A percentile compares a stretch with the other conserved stretches of the same genome.
phyloP scores from a whole-genome alignment of 1,140 invertebrate genomes.

The Tetramorium simillimum region DNA sequence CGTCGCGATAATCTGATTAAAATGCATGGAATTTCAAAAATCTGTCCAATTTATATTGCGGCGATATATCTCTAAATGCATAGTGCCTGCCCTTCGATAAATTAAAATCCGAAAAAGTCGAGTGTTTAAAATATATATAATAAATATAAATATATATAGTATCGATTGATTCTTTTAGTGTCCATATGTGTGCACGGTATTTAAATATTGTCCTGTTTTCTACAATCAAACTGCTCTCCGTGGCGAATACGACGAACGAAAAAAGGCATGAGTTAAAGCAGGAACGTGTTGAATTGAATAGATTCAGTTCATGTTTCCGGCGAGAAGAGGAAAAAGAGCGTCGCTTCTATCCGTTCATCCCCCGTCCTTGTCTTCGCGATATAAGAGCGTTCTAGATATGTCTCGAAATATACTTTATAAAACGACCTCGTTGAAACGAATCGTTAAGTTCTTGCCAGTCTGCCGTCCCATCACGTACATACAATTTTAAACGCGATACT shows the following conservation, averaged over 20 bases:
- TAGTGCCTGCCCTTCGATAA: background rate
- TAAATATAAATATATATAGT: too few relatives aligned
- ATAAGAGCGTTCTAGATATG: background rate
- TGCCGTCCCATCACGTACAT: too few relatives aligned
- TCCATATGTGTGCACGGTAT: background rate
- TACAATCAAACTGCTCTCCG: background rate
- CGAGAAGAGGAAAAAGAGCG: background rate
- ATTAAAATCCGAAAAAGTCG: background rate
- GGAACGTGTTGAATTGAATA: constrained; percentile 32
- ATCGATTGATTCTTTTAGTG: background rate
- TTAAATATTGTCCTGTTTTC: constrained; percentile 4
- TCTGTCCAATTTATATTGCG: background rate
- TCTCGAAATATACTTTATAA: background rate
- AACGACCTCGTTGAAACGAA: background rate
- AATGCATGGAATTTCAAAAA: constrained; percentile 32
- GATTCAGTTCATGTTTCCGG: constrained; percentile 11
- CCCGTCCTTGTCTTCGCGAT: background rate
- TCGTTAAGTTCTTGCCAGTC: background rate
- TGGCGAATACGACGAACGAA: background rate
- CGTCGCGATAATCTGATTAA: background rate
- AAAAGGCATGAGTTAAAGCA: constrained; percentile 6
- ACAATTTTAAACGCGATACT: background rate
- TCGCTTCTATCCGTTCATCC: background rate
- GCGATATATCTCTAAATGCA: background rate
- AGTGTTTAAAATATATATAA: background rate